These are phyloP conservation scores for Sebastes steindachneri DNA, from an alignment of 2,797 vertebrate genomes.

Conservation along the genomic window DNA sequence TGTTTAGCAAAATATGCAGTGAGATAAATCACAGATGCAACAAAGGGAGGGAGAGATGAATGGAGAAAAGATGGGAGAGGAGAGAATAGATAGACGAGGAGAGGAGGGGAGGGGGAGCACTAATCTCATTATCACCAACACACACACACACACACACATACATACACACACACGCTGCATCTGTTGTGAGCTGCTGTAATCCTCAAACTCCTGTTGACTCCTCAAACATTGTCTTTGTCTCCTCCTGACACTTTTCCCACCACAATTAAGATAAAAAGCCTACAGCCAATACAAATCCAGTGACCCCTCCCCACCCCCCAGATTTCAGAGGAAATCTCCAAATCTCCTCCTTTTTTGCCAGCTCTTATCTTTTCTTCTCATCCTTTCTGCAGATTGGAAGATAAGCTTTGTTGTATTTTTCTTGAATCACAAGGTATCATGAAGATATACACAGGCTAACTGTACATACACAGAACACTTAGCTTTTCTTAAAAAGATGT, in stretches of 20 bases:
- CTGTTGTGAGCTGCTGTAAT: slow-evolving; percentile 50
- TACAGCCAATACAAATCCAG: background rate
- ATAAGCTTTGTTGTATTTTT: background rate
- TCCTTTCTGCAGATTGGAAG: too few relatives aligned
- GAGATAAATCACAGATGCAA: background rate
- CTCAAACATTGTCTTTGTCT: slow-evolving; percentile 52
- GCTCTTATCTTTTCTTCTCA: background rate
- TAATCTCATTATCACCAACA: slow-evolving; percentile 61
- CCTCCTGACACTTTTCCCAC: slow-evolving; percentile 43
- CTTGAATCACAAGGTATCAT: background rate
- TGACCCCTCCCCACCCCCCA: background rate
- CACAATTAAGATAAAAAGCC: slow-evolving; percentile 47
- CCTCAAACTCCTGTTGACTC: slow-evolving; percentile 42
- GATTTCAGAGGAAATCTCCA: background rate
- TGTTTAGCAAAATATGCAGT: background rate
- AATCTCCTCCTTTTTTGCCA: background rate
- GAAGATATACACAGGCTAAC: too few relatives aligned
- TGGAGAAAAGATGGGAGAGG: background rate
- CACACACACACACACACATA: slow-evolving; percentile 6
- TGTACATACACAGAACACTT: too few relatives aligned
- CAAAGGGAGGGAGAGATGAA: background rate
- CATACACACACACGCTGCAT: slow-evolving; percentile 7
- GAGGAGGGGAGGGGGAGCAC: background rate
- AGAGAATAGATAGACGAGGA: background rate
- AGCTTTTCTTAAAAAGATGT: too few relatives aligned